These are phyloP conservation scores for Poeciliopsis retropinna DNA, from an alignment of 2,113 vertebrate genomes.

Conservation along the genomic window DNA sequence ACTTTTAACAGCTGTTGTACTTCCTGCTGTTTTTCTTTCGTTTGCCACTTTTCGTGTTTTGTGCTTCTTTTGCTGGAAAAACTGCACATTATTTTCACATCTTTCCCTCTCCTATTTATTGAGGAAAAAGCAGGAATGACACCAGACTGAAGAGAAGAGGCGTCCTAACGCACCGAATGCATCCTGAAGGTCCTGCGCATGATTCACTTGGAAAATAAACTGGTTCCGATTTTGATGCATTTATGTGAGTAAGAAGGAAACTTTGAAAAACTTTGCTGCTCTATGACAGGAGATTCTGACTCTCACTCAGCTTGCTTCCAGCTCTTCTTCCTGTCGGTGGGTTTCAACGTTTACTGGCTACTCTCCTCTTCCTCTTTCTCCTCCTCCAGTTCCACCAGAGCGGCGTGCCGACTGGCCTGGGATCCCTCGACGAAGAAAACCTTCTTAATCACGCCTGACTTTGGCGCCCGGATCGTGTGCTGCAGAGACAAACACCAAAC, in stretches of 20 bases:
- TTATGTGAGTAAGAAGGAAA: neutral
- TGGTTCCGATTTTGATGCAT: neutral
- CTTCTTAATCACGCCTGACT: constrained; percentile 88
- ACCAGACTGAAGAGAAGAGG: too few relatives aligned
- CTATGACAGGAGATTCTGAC: neutral
- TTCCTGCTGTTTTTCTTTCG: neutral
- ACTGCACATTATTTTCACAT: too few relatives aligned
- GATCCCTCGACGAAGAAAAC: constrained; percentile 91
- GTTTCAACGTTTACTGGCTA: constrained; percentile 46
- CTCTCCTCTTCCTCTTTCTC: constrained; percentile 47
- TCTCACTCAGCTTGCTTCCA: neutral
- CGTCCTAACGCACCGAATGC: neutral
- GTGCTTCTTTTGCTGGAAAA: too few relatives aligned
- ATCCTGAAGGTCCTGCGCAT: neutral
- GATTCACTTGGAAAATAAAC: neutral
- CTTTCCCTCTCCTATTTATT: neutral
- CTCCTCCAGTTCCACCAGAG: constrained; percentile 85
- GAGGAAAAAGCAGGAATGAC: neutral
- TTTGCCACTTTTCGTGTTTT: too few relatives aligned
- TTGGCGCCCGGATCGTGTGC: constrained; percentile 92
- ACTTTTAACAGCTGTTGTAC: neutral
- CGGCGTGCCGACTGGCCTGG: constrained; percentile 87
- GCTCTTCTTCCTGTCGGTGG: constrained; percentile 6
- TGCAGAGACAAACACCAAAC: constrained; percentile 55
- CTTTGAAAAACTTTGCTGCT: neutral